Evolutionary conservation across 2,888 invertebrate species (phyloP).

Genomic region (Lasioglossum morio): DNA sequence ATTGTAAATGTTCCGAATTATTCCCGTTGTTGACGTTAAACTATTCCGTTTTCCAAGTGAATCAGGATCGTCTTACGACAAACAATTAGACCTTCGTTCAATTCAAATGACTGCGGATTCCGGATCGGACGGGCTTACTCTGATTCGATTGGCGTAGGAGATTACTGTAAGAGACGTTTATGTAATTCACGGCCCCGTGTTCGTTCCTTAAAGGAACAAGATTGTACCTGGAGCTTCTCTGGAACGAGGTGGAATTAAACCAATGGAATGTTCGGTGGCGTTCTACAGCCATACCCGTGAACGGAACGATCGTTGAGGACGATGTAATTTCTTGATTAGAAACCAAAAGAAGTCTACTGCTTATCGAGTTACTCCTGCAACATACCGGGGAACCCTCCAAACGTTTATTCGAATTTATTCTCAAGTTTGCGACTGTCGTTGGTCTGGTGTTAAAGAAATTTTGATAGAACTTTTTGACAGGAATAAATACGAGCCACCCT

Average conservation of each 20-base stretch:
- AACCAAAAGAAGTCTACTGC: neutral
- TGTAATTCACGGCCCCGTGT: slow-evolving; percentile 56
- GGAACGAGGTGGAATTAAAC: slow-evolving; percentile 48
- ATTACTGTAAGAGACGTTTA: slow-evolving; percentile 62
- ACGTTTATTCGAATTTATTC: neutral
- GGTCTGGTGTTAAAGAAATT: too few species aligned
- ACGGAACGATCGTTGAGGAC: slow-evolving; percentile 18
- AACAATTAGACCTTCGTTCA: slow-evolving; percentile 36
- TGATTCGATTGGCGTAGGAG: slow-evolving; percentile 57
- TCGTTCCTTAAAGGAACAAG: slow-evolving; percentile 55
- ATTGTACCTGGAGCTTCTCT: slow-evolving; percentile 16
- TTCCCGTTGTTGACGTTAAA: neutral
- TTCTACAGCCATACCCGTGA: slow-evolving; percentile 3
- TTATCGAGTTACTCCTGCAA: neutral
- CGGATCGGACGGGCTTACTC: slow-evolving; percentile 55
- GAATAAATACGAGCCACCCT: too few species aligned
- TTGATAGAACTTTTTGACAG: too few species aligned
- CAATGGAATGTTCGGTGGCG: slow-evolving; percentile 37
- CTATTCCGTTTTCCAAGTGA: neutral
- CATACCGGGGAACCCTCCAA: neutral
- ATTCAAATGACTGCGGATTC: slow-evolving; percentile 44
- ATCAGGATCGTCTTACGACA: neutral
- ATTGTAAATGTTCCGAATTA: neutral
- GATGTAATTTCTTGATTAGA: slow-evolving; percentile 39
- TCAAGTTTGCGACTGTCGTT: too few species aligned